phyloP scores from a whole-genome alignment of 1,140 invertebrate species.

The Pantala flavescens region DNA sequence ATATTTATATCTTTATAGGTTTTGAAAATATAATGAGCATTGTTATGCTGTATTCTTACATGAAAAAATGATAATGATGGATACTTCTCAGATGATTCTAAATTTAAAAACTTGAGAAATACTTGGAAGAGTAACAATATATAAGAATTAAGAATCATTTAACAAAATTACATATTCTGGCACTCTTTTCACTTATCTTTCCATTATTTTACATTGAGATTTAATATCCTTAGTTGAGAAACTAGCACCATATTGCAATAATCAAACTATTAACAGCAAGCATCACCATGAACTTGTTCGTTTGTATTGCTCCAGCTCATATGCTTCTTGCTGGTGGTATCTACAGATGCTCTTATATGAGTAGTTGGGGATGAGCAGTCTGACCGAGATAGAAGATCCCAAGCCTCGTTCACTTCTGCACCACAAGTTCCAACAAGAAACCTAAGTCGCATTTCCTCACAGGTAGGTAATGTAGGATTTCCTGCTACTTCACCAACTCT shows the following conservation, averaged over 20 bases:
- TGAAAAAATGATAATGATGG: too few relatives aligned
- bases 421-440: constrained; percentile 1
- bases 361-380: background rate
- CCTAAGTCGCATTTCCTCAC: background rate
- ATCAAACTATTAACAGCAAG: background rate
- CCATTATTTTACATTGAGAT: too few relatives aligned
- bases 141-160: too few relatives aligned
- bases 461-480: background rate
- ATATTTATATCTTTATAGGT: too few relatives aligned
- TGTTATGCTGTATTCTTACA: too few relatives aligned
- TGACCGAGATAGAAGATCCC: background rate
- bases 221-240: background rate
- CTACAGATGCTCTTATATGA: background rate
- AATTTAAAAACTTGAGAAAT: too few relatives aligned
- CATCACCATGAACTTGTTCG: background rate
- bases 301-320: background rate
- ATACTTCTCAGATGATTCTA: too few relatives aligned
- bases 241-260: background rate
- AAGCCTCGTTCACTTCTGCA: background rate
- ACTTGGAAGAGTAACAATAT: too few relatives aligned
- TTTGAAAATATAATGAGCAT: too few relatives aligned
- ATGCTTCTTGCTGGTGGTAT: background rate
- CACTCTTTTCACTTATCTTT: too few relatives aligned
- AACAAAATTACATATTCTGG: too few relatives aligned
- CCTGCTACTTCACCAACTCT: background rate